Evolutionary conservation across 2,888 invertebrate species (phyloP).

Genomic region (Cryptocheilus praepositus): DNA sequence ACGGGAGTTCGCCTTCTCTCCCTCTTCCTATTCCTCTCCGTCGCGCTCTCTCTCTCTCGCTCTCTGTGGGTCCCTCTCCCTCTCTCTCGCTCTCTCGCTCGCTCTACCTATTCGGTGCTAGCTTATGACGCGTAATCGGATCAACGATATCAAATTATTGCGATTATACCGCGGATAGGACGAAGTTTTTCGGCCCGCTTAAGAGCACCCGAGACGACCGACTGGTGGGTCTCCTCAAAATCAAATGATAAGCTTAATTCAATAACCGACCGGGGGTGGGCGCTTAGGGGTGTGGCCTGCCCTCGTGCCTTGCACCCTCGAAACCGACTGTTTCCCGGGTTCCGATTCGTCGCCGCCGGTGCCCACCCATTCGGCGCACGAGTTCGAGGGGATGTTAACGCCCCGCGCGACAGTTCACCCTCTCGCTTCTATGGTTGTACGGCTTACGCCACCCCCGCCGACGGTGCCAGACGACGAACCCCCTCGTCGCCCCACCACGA

Average conservation of each 20-base stretch:
- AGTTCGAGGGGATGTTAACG: not conserved
- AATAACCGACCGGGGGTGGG: slow-evolving; percentile 64
- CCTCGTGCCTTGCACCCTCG: slow-evolving; percentile 12
- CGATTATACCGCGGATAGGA: slow-evolving; percentile 72
- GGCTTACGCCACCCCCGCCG: slow-evolving; percentile 12
- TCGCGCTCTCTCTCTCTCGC: not conserved
- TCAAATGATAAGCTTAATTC: slow-evolving; percentile 76
- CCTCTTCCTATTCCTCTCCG: not conserved
- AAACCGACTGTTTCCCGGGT: not conserved
- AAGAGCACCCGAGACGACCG: slow-evolving; percentile 73
- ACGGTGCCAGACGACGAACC: slow-evolving; percentile 17
- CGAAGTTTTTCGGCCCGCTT: slow-evolving; percentile 72
- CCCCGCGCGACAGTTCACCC: not conserved
- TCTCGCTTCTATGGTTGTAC: not conserved
- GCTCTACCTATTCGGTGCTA: slow-evolving; percentile 51
- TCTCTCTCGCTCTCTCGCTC: slow-evolving; percentile 17
- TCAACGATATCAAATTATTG: slow-evolving; percentile 74
- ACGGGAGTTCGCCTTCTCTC: slow-evolving; percentile 16
- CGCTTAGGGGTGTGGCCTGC: slow-evolving; percentile 38
- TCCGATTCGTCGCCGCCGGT: not conserved
- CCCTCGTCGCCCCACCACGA: no score
- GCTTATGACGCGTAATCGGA: slow-evolving; percentile 71
- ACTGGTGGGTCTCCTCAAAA: slow-evolving; percentile 74
- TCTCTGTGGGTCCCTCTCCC: not conserved
- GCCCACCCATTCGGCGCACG: slow-evolving; percentile 10